A percentile compares a stretch with the other conserved stretches of the same genome.
Conservation (phyloP, 2,888 invertebrate species). For the Plagiodera versicolora region DNA sequence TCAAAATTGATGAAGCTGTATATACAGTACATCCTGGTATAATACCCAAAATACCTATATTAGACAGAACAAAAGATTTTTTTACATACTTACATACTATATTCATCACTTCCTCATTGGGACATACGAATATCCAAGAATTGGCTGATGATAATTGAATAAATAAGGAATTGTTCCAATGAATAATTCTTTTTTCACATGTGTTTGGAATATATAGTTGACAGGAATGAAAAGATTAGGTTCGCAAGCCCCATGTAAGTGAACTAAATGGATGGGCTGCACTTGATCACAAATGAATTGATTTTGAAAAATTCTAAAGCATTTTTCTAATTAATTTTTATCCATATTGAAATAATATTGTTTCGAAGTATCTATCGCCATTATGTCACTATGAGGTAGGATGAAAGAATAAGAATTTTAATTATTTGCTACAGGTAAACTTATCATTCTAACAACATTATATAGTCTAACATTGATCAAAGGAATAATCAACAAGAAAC, state of each 20-base stretch:
- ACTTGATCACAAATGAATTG: not conserved
- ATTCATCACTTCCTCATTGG: not conserved
- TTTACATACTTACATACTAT: too few species aligned
- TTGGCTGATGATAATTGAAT: not conserved
- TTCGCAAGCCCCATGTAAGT: too few species aligned
- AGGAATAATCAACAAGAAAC: too few species aligned
- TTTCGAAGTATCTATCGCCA: conserved; percentile 1
- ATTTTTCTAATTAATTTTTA: not conserved
- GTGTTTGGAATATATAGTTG: not conserved
- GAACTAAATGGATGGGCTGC: not conserved
- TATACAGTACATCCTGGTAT: not conserved
- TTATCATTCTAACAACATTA: too few species aligned
- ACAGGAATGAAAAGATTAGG: too few species aligned
- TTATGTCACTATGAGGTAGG: not conserved
- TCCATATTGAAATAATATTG: not conserved
- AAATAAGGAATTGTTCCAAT: not conserved
- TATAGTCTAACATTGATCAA: too few species aligned
- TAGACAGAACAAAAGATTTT: not conserved
- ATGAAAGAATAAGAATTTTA: not conserved
- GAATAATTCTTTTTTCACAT: not conserved
- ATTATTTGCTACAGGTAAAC: too few species aligned
- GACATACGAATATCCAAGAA: not conserved
- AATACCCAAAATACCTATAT: not conserved
- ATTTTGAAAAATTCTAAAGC: too few species aligned
- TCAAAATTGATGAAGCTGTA: too few species aligned